A percentile compares a stretch with the other conserved stretches of the same genome.
Evolutionary conservation across 2,888 invertebrate species (phyloP).

Genomic region (Lordiphosa andalusiaca): DNA sequence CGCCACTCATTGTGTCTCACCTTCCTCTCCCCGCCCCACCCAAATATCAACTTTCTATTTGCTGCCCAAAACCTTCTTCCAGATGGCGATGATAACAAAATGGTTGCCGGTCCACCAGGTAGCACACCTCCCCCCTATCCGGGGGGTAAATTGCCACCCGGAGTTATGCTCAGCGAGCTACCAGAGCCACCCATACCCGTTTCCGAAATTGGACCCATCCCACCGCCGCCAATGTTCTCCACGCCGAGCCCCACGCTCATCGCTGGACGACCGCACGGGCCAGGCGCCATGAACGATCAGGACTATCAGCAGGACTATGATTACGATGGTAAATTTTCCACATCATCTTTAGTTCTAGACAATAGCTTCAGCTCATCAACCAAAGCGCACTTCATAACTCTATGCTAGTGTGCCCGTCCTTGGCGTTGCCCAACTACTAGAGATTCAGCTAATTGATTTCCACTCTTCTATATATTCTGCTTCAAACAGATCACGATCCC

Average conservation of each 20-base stretch:
- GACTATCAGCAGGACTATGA: slow-evolving; percentile 83
- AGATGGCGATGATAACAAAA: slow-evolving; percentile 83
- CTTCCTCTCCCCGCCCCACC: slow-evolving; percentile 13
- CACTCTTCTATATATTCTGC: not conserved
- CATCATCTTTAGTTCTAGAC: slow-evolving; percentile 13
- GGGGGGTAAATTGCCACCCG: slow-evolving; percentile 79
- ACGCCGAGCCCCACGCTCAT: slow-evolving; percentile 89
- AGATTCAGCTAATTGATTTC: not conserved
- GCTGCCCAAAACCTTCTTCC: slow-evolving; percentile 57
- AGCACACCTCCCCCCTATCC: slow-evolving; percentile 79
- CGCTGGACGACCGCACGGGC: slow-evolving; percentile 82
- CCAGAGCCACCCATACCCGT: slow-evolving; percentile 95
- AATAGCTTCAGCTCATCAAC: slow-evolving; percentile 60
- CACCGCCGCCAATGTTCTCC: slow-evolving; percentile 97
- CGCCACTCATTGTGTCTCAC: slow-evolving; percentile 17
- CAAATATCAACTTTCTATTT: slow-evolving; percentile 9
- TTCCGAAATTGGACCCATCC: slow-evolving; percentile 95
- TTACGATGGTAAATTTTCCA: slow-evolving; percentile 83
- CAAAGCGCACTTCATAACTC: slow-evolving; percentile 63
- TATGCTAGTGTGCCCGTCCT: slow-evolving; percentile 57
- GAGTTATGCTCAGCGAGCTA: slow-evolving; percentile 90
- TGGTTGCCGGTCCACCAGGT: slow-evolving; percentile 78
- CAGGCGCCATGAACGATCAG: slow-evolving; percentile 79
- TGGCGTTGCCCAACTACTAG: not conserved
- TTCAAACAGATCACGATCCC: slow-evolving; percentile 78